These are phyloP conservation scores for Turdus rufiventris DNA, from an alignment of 2,113 vertebrate species.

Conservation along the genomic window DNA sequence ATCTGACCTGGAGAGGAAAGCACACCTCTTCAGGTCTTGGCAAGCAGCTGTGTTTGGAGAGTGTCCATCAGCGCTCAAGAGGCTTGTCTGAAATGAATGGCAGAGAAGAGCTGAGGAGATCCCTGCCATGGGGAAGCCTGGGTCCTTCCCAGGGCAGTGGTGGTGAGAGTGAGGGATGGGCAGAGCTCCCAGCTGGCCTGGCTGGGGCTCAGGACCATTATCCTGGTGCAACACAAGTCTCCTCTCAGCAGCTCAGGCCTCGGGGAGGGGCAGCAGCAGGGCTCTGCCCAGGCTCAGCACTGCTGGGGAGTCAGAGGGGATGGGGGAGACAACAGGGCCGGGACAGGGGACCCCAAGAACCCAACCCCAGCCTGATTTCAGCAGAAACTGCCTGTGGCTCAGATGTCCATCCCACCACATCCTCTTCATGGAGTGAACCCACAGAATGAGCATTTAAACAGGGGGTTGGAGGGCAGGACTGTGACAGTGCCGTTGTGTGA, in stretches of 20 bases:
- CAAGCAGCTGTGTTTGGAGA: neutral
- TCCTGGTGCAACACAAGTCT: neutral
- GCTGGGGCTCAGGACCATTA: neutral
- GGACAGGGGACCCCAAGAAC: neutral
- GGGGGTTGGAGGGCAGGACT: neutral
- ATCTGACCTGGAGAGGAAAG: neutral
- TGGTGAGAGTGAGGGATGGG: neutral
- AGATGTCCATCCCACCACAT: neutral
- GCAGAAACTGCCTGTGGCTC: neutral
- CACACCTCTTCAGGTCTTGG: neutral
- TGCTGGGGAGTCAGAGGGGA: neutral
- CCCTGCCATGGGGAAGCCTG: neutral
- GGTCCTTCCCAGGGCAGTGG: neutral
- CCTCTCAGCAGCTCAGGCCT: neutral
- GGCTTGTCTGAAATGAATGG: neutral
- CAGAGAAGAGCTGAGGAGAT: neutral
- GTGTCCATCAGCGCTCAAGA: neutral
- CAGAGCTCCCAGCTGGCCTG: neutral
- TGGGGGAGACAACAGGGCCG: neutral
- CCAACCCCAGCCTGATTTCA: neutral
- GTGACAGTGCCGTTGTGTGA: neutral
- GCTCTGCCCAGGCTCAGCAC: neutral
- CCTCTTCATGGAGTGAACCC: neutral
- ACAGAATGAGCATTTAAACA: neutral
- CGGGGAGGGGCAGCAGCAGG: neutral